Evolutionary conservation across 2,113 vertebrate species (phyloP), one percentile per base, ranked within the genome.

Genomic region (Anseranas semipalmata): DNA sequence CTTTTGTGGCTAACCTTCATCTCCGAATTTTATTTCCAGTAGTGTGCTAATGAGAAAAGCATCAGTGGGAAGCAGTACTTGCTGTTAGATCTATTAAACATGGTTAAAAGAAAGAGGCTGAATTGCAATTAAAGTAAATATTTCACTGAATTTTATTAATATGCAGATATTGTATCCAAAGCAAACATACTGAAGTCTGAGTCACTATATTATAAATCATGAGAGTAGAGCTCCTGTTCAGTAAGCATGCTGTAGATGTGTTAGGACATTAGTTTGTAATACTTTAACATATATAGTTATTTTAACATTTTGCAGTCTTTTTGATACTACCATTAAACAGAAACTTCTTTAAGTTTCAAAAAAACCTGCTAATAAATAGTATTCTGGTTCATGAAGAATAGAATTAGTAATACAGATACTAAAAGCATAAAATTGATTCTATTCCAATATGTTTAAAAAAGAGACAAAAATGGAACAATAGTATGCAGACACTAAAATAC

Each of bases 81-180:
- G 72, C 87, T 91, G 76, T 70, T 77, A 91, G 45, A 89, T 66
- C 79, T 89, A 91, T 94, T 96, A 91, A 87, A 84, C 27, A 53
- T 89, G 91, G 94, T 94, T 94, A 92, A 96, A 95, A 90, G 89
- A 80, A 88, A 80, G 72, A 80, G 80, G 37, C 35, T 96, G 86
- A 92, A 89, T 78, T 96, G 85, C 90, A 89, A 89, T 94, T 93
- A 95, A 75, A 63, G 93, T 85, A 93, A 95, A 96, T 97, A 96
- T 96, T 97, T 91, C 85, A 87, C 4, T 79, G 77, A 50, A 53
- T 59, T 84, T 81, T 95, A 93, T 87, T 75, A 91, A 95, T 85
- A 93, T 93, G 74, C 25, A 85, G 81, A 93, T 60, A 71, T 16
- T 63, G 56, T 48, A 59, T 65, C 77, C 85, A 89, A 84, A 95